Conservation (phyloP, 2,113 vertebrate genomes). For the Nycticorax nycticorax region DNA sequence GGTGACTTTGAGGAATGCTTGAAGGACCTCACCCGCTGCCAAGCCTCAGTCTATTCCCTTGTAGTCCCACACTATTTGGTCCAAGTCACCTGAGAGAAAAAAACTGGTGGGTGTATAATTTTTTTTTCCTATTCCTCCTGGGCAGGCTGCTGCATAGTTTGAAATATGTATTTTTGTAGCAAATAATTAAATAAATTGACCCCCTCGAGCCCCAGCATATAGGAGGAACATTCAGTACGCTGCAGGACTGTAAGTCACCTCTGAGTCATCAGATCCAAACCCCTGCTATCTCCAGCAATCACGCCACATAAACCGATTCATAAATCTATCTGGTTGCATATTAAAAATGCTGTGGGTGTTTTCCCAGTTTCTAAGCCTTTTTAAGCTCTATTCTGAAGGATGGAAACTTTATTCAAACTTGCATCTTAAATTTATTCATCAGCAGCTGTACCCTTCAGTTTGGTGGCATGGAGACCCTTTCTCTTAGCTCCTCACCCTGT, state of each 20-base stretch:
- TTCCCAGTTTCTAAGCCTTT: neutral
- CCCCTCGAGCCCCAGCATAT: neutral
- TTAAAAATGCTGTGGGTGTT: neutral
- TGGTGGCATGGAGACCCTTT: neutral
- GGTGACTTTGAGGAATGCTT: neutral
- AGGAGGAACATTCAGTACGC: neutral
- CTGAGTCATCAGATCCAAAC: neutral
- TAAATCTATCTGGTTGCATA: neutral
- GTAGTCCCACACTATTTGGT: neutral
- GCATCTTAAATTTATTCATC: neutral
- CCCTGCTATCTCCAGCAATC: slow-evolving; percentile 19
- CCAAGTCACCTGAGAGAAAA: neutral
- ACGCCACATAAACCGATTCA: neutral
- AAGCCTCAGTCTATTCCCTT: neutral
- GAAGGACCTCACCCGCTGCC: neutral
- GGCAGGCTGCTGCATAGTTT: neutral
- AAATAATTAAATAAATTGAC: neutral
- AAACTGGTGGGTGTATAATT: neutral
- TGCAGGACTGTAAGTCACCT: neutral
- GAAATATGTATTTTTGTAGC: neutral
- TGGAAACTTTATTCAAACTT: neutral
- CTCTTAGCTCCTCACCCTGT: neutral
- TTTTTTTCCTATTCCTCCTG: neutral
- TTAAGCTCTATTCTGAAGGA: neutral
- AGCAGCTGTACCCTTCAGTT: neutral